A percentile compares a stretch with the other conserved stretches of the same genome.
phyloP scores from a whole-genome alignment of 2,113 vertebrate genomes.

The Sporophila hypoxantha region DNA sequence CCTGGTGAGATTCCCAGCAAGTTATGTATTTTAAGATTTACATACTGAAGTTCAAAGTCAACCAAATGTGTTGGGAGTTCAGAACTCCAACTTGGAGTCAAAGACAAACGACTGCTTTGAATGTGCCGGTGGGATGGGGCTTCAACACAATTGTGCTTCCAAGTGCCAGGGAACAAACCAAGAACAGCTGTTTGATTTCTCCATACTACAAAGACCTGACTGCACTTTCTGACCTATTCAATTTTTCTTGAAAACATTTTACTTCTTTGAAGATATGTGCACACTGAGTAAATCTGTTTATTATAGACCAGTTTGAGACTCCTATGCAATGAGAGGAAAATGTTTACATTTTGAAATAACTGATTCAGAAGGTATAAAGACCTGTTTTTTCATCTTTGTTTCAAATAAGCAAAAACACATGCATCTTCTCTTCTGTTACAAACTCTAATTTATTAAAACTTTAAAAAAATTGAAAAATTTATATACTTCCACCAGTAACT shows the following conservation, averaged over 20 bases:
- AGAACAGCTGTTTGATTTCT: not conserved
- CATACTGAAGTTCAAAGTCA: not conserved
- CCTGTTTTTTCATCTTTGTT: not conserved
- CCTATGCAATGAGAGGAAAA: not conserved
- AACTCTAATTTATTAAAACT: not conserved
- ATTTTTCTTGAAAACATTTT: not conserved
- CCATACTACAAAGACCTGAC: not conserved
- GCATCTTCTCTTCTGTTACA: not conserved
- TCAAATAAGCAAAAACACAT: not conserved
- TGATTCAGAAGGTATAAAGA: not conserved
- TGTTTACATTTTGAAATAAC: not conserved
- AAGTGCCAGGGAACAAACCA: not conserved
- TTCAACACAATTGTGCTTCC: not conserved
- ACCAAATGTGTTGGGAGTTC: not conserved
- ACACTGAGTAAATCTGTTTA: not conserved
- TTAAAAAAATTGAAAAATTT: not conserved
- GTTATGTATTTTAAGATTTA: not conserved
- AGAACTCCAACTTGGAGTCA: not conserved
- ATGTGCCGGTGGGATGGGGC: not conserved
- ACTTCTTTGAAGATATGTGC: not conserved
- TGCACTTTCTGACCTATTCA: not conserved
- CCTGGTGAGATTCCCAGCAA: not conserved
- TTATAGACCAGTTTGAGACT: not conserved
- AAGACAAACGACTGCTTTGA: not conserved
- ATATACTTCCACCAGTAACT: not conserved